Base-by-base conservation (phyloP, 2,888 invertebrate species). In the Ferdinandea cuprea region DNA sequence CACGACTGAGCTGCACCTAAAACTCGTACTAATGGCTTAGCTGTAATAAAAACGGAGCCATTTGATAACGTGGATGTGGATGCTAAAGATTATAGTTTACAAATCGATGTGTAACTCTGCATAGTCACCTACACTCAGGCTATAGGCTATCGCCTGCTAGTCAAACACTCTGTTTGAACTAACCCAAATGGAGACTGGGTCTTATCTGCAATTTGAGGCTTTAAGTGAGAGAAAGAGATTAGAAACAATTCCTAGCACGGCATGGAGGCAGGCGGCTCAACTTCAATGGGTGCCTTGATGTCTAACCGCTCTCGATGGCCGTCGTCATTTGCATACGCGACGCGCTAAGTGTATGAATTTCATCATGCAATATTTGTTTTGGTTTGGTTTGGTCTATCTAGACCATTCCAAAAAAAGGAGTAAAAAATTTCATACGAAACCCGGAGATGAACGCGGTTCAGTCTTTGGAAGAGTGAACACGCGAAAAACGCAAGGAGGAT, bases 241-340 rank as follows among this genome's bases (percentile, higher is more conserved):
- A 78, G 71, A 65, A 21, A 54, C 7, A 15, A 66, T 56, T 37
- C 52, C 61, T 44, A 19, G 19, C 15, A 17, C 11, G 15, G 25
- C 25, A 15, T 2, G 2, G 7, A 9, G 28, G 37, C n/a, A 32
- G 17, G 77, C 71, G 71, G 71, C 71, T 58, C 21, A 28, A 66
- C 77, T 78, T 71, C 63, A 66, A 72, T 44, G n/a, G 65, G 69
- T 63, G 76, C 63, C 80, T 63, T 69, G 58, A 52, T 76, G 63
- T 74, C 69, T 74, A 54, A 30, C 59, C 61, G 46, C 28, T 8
- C 44, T 8, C 44, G 28, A 8, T 8, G 7, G 40, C n/a, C 17
- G 73, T n/a, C n/a, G n/a, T n/a, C n/a, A n/a, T 48, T 30, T 48
- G 54, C 46, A 35, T 44, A 61, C 50, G 28, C 17, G 11, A n/a